Evolutionary conservation across 2,113 vertebrate species (phyloP).

Genomic region (Scomber japonicus): DNA sequence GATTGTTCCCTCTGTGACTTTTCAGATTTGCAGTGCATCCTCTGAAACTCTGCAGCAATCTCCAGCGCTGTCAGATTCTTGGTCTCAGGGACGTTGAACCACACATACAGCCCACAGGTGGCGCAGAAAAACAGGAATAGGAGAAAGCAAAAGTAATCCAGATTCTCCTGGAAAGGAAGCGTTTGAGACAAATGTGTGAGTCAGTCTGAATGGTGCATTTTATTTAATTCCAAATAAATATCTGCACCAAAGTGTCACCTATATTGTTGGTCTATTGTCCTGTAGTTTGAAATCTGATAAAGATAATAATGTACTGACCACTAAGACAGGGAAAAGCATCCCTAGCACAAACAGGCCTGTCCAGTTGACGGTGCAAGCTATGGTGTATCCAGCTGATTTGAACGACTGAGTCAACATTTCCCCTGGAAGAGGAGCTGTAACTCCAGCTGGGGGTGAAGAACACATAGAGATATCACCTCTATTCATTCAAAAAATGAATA

Average conservation of each 20-base stretch:
- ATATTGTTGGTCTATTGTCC: too few relatives aligned
- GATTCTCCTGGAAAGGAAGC: conserved; percentile 74
- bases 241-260: not conserved
- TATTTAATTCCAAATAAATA: not conserved
- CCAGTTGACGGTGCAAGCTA: conserved; percentile 84
- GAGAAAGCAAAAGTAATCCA: conserved; percentile 87
- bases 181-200: not conserved
- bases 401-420: conserved; percentile 87
- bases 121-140: conserved; percentile 85
- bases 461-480: not conserved
- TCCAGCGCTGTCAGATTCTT: conserved; percentile 84
- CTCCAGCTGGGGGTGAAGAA: conserved; percentile 76
- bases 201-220: not conserved
- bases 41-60: conserved; percentile 84
- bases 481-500: conserved; percentile 1
- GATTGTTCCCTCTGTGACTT: not conserved
- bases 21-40: conserved; percentile 72
- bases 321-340: conserved; percentile 87
- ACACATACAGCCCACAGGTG: conserved; percentile 75
- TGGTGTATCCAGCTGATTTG: conserved; percentile 83
- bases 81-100: conserved; percentile 83
- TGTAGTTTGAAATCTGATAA: not conserved
- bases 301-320: conserved; percentile 78
- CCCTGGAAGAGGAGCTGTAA: conserved; percentile 77
- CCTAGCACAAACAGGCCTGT: conserved; percentile 84